Evolutionary conservation across 2,888 invertebrate species (phyloP), one percentile per base, ranked within the genome.

Genomic region (Drosophila bunnanda): DNA sequence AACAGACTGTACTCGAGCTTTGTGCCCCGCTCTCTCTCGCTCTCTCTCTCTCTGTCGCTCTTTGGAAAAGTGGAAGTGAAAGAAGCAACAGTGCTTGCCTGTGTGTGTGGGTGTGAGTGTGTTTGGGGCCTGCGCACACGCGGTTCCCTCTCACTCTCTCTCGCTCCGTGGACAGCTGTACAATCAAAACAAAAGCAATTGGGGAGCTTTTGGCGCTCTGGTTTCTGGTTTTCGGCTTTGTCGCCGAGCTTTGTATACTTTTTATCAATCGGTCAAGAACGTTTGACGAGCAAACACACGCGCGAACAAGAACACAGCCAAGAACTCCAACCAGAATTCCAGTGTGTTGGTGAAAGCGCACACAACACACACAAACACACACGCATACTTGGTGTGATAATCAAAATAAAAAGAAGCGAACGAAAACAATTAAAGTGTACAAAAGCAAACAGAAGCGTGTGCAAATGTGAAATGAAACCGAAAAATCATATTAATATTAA

Each of bases 241-340:
- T 82, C 66, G 73, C 56, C 8, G 83, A 90, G 90, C 88, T 90
- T 83, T 88, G 82, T 76, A 87, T 90, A 90, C 74, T 89, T 90
- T 91, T 91, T 90, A 91, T 91, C 92, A 91, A 92, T 91, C 91
- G 91, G 91, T 91, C 91, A 91, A 91, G 92, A 92, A 92, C 92
- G 79, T 90, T 92, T 89, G 85, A 76, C 87, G 79, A 89, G 90
- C 78, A 56, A 41, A 69, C 44, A 62, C 38, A 32, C 38, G 38
- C 38, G 38, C 38, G 38, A 69, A 60, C 30, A 50, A 68, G 43
- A 62, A 50, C 32, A 32, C 32, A 32, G 55, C 39, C 17, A 58
- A 52, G 34, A 25, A 48, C 44, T 54, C 44, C 28, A 41, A 41
- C 22, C 32, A 50, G 38, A 39, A 13, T 43, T n/a, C 43, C 65